phyloP scores from a whole-genome alignment of 2,888 invertebrate genomes.

The Lacanobia wlatinum region DNA sequence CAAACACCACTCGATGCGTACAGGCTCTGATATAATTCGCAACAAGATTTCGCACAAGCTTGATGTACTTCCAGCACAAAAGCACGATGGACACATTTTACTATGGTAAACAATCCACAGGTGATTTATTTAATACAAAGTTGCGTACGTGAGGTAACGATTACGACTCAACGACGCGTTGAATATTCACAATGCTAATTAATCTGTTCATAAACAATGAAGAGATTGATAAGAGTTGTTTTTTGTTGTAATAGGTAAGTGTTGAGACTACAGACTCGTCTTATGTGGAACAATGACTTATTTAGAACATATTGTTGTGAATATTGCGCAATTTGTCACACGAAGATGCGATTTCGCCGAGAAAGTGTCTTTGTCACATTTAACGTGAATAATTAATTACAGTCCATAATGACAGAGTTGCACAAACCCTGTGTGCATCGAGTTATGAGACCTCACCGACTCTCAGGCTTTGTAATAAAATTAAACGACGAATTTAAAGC shows the following conservation, averaged over 20 bases:
- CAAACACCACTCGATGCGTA: conserved; percentile 46
- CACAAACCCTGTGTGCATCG: conserved; percentile 59
- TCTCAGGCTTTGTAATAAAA: conserved; percentile 69
- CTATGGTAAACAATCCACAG: conserved; percentile 64
- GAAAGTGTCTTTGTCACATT: conserved; percentile 78
- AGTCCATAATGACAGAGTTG: conserved; percentile 70
- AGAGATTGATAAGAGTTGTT: conserved; percentile 76
- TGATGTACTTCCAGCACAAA: conserved; percentile 53
- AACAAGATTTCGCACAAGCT: conserved; percentile 82
- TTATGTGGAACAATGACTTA: conserved; percentile 74
- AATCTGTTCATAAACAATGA: conserved; percentile 79
- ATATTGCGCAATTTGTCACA: conserved; percentile 81
- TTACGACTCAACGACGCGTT: conserved; percentile 74
- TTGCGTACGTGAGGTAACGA: conserved; percentile 76
- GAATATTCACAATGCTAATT: conserved; percentile 87
- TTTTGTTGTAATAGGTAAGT: conserved; percentile 70
- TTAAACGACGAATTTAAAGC: conserved; percentile 62
- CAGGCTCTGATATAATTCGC: conserved; percentile 72
- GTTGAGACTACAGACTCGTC: conserved; percentile 50
- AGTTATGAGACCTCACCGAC: conserved; percentile 67
- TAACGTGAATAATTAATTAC: conserved; percentile 75
- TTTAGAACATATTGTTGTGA: conserved; percentile 75
- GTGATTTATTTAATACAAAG: conserved; percentile 69
- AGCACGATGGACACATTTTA: conserved; percentile 60
- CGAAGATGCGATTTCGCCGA: conserved; percentile 75